Evolutionary conservation across 2,113 vertebrate species (phyloP).

Genomic region (Lathamus discolor): DNA sequence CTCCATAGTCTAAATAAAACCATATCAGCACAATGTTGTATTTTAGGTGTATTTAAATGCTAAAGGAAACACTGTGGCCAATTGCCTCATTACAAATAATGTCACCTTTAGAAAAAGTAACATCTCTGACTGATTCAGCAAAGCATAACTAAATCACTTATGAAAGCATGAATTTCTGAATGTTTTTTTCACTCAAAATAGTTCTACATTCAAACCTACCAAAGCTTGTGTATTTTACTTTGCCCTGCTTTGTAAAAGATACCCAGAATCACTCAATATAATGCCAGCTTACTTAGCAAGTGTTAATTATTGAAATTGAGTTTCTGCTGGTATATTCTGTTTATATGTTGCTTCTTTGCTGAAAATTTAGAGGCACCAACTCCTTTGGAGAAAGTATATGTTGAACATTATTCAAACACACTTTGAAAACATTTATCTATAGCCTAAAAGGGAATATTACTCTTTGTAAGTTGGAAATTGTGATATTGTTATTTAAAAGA

Average conservation of each 20-base stretch:
- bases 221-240: neutral
- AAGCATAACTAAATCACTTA: neutral
- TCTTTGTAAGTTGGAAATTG: neutral
- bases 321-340: conserved; percentile 39
- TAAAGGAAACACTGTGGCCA: neutral
- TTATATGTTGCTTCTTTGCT: conserved; percentile 23
- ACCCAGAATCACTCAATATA: neutral
- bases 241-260: conserved; percentile 21
- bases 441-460: neutral
- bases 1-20: neutral
- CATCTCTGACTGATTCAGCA: neutral
- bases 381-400: conserved; percentile 2
- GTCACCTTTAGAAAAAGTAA: neutral
- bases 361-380: neutral
- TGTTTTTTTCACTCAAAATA: neutral
- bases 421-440: neutral
- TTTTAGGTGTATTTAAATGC: neutral
- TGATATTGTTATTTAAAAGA: neutral
- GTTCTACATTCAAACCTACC: neutral
- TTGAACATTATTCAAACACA: neutral
- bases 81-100: conserved; percentile 12
- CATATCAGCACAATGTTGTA: neutral
- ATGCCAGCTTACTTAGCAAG: conserved; percentile 17
- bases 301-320: conserved; percentile 27
- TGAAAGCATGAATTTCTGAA: conserved; percentile 19